These are phyloP conservation scores for Tadarida brasiliensis DNA, from an alignment of 2,797 vertebrate genomes.

Conservation along the genomic window DNA sequence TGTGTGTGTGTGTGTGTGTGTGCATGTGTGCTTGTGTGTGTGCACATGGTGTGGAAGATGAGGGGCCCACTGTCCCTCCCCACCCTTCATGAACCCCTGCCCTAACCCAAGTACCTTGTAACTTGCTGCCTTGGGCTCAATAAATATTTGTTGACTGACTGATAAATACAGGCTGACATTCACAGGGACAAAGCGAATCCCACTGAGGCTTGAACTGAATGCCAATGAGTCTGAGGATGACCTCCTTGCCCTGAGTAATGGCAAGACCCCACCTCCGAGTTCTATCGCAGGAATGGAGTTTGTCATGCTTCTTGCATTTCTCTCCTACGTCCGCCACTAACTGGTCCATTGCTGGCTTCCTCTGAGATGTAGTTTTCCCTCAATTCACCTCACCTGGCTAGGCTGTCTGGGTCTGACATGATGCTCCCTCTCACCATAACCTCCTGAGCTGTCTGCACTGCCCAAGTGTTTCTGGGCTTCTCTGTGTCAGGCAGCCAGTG, in stretches of 20 bases:
- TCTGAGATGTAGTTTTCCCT: neutral
- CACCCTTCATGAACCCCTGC: neutral
- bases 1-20: neutral
- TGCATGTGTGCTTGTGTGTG: too few relatives aligned
- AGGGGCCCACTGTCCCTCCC: neutral
- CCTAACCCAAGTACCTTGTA: constrained; percentile 47
- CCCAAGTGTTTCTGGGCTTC: constrained; percentile 37
- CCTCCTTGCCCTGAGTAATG: neutral
- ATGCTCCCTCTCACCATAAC: neutral
- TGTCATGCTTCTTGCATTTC: neutral
- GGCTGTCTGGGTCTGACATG: neutral
- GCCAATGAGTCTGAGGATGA: constrained; percentile 32
- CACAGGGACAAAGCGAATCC: constrained; percentile 54
- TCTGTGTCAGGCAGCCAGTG: neutral
- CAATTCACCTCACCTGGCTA: neutral
- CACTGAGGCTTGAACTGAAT: constrained; percentile 42
- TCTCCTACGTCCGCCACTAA: neutral
- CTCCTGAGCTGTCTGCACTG: neutral
- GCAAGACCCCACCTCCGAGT: neutral
- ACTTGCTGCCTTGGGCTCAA: constrained; percentile 59
- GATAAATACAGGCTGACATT: constrained; percentile 70
- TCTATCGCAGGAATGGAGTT: neutral
- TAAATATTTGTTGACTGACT: constrained; percentile 75
- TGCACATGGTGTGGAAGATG: neutral
- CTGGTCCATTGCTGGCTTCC: neutral